Base-by-base conservation (phyloP, 2,797 vertebrate genomes). In the Balearica regulorum region DNA sequence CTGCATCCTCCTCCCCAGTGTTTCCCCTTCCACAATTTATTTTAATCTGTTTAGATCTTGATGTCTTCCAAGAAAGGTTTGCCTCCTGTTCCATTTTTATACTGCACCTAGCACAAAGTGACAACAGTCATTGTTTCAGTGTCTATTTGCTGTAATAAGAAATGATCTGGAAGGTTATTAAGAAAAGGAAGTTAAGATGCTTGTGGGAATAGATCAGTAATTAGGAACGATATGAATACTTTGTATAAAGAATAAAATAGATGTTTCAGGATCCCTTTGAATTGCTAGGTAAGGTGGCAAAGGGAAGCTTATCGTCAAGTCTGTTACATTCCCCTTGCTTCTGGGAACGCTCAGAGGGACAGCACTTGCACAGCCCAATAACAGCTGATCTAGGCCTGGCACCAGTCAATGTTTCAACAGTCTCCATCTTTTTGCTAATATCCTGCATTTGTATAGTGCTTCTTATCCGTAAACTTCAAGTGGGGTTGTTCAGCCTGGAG, bases 171-270 rank as follows among this genome's bases (percentile, higher is more conserved):
- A 78, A 70, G 60, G 92, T 80, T 93, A 83, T 90, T 92, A 83
- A 95, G 68, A 87, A 93, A 93, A 93, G 95, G 95, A 96, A 95
- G 88, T 90, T 83, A 92, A 85, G 37, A 66, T 10, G 48, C 96
- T 90, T 90, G 24, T 82, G 83, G 80, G 84, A 95, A 92, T 93
- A 96, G 80, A 80, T 78, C 48, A 29, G 78, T 93, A 92, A 95
- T 87, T 89, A 95, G 94, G 94, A 96, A 96, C 93, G 90, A 89
- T 95, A 75, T 91, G 81, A 87, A 92, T 37, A 75, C 51, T 81
- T 95, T 68, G 43, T 68, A 26, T 51, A 68, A 92, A 92, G 86
- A 97, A 89, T 49, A 79, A 83, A 87, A 83, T 22, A 85, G 93
- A 77, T 61, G 76, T 91, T 94, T 83, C 86, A 75, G 53, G n/a